Evolutionary conservation across 2,797 vertebrate species (phyloP), one percentile per base, ranked within the genome.

Genomic region (Phyllotis vaccarum): DNA sequence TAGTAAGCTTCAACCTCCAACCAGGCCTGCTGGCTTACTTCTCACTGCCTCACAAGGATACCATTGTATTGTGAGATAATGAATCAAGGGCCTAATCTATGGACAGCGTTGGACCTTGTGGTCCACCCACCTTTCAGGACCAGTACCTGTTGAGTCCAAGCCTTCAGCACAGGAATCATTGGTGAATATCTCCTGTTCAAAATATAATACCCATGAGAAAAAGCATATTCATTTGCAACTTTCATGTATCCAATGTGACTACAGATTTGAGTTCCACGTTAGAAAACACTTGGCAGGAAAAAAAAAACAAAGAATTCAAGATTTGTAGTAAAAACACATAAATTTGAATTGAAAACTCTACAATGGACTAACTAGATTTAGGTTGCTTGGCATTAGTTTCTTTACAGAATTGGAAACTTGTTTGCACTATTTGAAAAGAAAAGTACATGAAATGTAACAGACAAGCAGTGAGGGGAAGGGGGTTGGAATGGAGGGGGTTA

Each of bases 321-420:
- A 21, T 82, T 75, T 96, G 62, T 13, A 81, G 19, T 58, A 87
- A 87, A 88, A 95, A 74, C 24, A 75, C 27, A 54, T 14, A 64
- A 22, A 81, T 72, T 85, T 40, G 13, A 95, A 92, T 68, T 90
- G 46, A 64, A 60, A 3, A 68, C 12, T 80, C 85, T 90, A 49
- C 16, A 72, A 16, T 12, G 27, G 86, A 37, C 68, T 66, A 60
- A 52, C 43, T 93, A 85, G 78, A 46, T 9, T 14, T 90, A 90
- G 29, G 54, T 70, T n/a, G 27, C 17, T 70, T 24, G n/a, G 3
- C n/a, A 24, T 93, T 87, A 24, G 31, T 88, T 81, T 80, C 64
- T 54, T 62, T 72, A 29, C 34, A 82, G 60, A 90, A 56, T 24
- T 82, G 16, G 21, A 49, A 60, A 70, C 11, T 72, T 17, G 29